These are phyloP conservation scores for Lochmaea capreae DNA, from an alignment of 2,888 invertebrate species.

Conservation along the genomic window DNA sequence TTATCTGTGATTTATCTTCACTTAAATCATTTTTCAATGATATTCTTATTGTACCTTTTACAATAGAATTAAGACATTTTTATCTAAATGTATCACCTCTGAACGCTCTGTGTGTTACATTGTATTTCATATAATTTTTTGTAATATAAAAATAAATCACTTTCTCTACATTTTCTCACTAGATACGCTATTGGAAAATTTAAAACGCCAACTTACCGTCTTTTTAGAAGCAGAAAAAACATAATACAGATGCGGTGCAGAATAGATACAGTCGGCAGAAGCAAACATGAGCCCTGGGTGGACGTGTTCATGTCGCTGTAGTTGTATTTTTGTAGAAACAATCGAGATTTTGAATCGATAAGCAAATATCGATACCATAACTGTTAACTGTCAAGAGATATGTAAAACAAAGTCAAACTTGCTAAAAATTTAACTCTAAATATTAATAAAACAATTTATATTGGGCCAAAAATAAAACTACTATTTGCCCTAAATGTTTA, in stretches of 20 bases:
- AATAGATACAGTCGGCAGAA: too few species aligned
- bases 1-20: constrained; percentile 45
- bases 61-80: constrained; percentile 47
- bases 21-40: constrained; percentile 48
- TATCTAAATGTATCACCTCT: constrained; percentile 45
- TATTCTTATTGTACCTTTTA: constrained; percentile 52
- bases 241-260: background rate
- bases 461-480: too few species aligned
- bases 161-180: constrained; percentile 7
- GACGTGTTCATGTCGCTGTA: too few species aligned
- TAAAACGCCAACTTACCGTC: constrained; percentile 20
- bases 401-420: too few species aligned
- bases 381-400: too few species aligned
- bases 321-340: too few species aligned
- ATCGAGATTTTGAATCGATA: too few species aligned
- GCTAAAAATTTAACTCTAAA: too few species aligned
- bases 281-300: too few species aligned
- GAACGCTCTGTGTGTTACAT: constrained; percentile 42
- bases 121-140: constrained; percentile 19
- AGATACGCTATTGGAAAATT: background rate
- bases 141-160: background rate
- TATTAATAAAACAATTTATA: too few species aligned
- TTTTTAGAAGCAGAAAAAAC: background rate
- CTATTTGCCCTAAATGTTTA: too few species aligned
- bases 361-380: too few species aligned